A percentile compares a stretch with the other conserved stretches of the same genome.
These are phyloP conservation scores for Kryptopterus vitreolus DNA, from an alignment of 2,797 vertebrate genomes.

Conservation along the genomic window DNA sequence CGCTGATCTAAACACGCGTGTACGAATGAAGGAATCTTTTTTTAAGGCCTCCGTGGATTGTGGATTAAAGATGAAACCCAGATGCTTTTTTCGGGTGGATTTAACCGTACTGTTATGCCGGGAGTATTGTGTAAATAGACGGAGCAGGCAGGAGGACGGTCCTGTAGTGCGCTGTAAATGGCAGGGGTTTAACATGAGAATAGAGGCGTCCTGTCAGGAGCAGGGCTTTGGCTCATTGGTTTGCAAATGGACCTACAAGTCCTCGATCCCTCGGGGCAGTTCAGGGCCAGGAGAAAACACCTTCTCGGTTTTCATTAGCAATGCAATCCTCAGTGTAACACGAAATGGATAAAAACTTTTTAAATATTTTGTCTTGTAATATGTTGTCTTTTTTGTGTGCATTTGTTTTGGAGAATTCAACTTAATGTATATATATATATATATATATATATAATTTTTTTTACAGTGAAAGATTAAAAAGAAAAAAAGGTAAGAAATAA, in stretches of 20 bases:
- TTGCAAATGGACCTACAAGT: conserved; percentile 57
- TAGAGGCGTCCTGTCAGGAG: conserved; percentile 39
- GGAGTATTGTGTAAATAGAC: neutral
- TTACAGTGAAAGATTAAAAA: no score
- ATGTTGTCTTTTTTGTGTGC: neutral
- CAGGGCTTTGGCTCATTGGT: conserved; percentile 47
- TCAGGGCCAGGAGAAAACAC: conserved; percentile 28
- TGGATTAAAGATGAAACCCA: neutral
- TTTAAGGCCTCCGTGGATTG: no score
- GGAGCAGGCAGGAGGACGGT: neutral
- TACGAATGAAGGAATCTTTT: no score
- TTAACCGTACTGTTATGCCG: neutral
- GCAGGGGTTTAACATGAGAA: conserved; percentile 56
- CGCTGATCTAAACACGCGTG: no score
- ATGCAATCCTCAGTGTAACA: neutral
- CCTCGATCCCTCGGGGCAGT: conserved; percentile 28
- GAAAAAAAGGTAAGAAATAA: no score
- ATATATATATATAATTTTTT: no score
- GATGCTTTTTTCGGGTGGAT: neutral
- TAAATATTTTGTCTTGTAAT: neutral
- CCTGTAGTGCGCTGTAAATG: conserved; percentile 40
- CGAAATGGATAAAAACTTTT: neutral
- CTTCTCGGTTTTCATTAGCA: conserved; percentile 43
- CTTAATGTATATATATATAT: no score
- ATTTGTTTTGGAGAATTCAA: neutral